Conservation (phyloP, 2,113 vertebrate genomes). For the Hypomesus transpacificus region DNA sequence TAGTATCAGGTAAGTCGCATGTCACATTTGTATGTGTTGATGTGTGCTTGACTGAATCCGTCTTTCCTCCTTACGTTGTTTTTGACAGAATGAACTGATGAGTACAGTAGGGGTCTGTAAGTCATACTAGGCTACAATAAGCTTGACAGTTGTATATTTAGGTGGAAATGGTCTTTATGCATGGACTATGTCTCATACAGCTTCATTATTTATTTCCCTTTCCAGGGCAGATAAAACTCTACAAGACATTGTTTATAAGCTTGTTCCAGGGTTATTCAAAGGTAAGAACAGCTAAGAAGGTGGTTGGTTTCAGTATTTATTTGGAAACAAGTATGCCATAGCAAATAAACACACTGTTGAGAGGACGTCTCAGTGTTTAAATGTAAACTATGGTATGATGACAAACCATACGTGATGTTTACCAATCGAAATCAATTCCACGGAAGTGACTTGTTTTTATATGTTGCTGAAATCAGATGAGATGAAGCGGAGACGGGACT, state of each 20-base stretch:
- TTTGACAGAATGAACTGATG: no score
- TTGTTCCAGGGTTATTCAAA: conserved; percentile 93
- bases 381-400: no score
- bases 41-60: not conserved
- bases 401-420: no score
- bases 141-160: not conserved
- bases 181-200: not conserved
- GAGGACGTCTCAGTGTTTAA: no score
- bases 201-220: conserved; percentile 11
- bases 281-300: conserved; percentile 60
- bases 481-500: conserved; percentile 90
- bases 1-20: conserved; percentile 80
- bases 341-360: not conserved
- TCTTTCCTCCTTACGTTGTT: not conserved
- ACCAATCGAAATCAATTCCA: no score
- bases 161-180: not conserved
- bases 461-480: conserved; percentile 73
- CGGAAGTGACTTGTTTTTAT: not conserved
- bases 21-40: not conserved
- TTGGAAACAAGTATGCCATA: no score
- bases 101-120: no score
- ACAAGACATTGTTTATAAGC: conserved; percentile 93
- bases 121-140: no score
- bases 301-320: not conserved
- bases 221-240: conserved; percentile 89